Conservation (phyloP, 2,797 vertebrate species). For the Cheirogaleus major region DNA sequence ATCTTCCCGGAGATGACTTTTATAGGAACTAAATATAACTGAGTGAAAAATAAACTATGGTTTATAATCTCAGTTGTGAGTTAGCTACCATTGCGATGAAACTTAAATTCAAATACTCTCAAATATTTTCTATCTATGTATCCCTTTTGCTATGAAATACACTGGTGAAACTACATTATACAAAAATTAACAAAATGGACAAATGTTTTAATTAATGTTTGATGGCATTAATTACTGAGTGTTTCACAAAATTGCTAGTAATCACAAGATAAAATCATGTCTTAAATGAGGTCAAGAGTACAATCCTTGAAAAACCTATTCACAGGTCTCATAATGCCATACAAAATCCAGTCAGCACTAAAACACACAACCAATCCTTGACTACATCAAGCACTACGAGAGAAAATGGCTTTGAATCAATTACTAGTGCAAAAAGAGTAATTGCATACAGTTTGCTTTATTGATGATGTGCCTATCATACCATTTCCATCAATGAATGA, state of each 20-base stretch:
- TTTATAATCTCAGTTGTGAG: background rate
- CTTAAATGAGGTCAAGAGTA: background rate
- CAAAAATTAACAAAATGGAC: background rate
- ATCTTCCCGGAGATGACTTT: slow-evolving; percentile 49
- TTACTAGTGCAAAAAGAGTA: background rate
- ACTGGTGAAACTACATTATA: background rate
- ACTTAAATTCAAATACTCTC: background rate
- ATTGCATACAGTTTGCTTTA: background rate
- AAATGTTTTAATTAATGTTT: background rate
- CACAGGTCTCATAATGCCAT: background rate
- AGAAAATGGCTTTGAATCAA: background rate
- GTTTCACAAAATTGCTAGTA: background rate
- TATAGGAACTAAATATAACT: slow-evolving; percentile 53
- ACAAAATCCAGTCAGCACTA: background rate
- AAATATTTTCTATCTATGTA: background rate
- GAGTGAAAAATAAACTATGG: background rate
- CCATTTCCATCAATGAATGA: background rate
- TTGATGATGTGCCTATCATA: background rate
- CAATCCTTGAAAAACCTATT: background rate
- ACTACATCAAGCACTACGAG: background rate
- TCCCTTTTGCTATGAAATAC: background rate
- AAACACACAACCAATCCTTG: background rate
- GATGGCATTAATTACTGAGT: background rate
- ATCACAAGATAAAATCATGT: background rate
- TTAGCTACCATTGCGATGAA: background rate